Base-by-base conservation (phyloP, 2,113 vertebrate species). In the Mastomys natalensis region DNA sequence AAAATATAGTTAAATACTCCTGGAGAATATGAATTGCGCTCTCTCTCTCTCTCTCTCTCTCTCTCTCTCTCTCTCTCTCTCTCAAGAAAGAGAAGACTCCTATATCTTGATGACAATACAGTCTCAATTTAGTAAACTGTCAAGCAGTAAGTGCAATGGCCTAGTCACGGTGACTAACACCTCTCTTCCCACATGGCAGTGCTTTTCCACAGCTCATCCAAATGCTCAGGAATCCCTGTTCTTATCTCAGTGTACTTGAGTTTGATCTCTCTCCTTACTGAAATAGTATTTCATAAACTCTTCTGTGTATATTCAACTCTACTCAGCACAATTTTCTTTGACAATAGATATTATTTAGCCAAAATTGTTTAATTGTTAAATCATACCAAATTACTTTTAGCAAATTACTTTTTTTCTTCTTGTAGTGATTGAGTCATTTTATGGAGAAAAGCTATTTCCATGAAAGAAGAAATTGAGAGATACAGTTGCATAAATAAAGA, bases 311-410 rank as follows among this genome's bases (percentile, higher is more conserved):
- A 15, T 68, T 89, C 70, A 92, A 85, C 3, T 53, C 40, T 62
- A 55, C 60, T 3, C 29, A 76, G 58, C 77, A 24, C 29, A 95
- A 37, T 88, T 96, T 91, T 73, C 60, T 89, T 94, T 96, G 43
- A 45, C 7, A 89, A 16, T 43, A 92, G 22, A 87, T 17, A 62
- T 17, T 84, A 62, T 43, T 84, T 84, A 31, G n/a, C 58, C 31
- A 62, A 82, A 4, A 84, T 11, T 10, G 24, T 31, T 29, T 43
- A 43, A 29, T 31, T 60, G 81, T 16, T 29, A 84, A 62, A n/a
- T 53, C 37, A 82, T 24, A 91, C 11, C 51, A 93, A 87, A 40
- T 89, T 70, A 55, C 0, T 84, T n/a, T 87, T 90, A 81, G 62
- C 55, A 84, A n/a, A 62, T 8, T 17, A 8, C 19, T 48, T 51